Evolutionary conservation across 2,113 vertebrate species (phyloP), one percentile per base, ranked within the genome.

Genomic region (Etheostoma cragini): DNA sequence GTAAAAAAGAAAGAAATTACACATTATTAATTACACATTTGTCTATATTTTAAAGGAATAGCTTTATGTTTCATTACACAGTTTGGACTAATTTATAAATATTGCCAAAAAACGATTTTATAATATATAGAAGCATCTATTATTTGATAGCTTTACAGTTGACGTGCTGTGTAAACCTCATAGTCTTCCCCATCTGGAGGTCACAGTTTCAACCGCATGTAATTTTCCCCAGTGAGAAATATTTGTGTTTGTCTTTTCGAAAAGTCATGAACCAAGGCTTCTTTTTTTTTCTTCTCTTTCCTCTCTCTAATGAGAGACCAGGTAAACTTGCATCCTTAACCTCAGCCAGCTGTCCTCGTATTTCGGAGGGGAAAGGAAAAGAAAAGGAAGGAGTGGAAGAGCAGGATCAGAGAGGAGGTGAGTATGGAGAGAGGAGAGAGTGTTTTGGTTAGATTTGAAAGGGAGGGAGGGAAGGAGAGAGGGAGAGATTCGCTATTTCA

Each of bases 401-500:
- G 52, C 62, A 38, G 46, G 30, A 85, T 78, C 71, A 84, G 71
- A 79, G 67, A 82, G 26, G 24, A 68, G 57, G 77, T 76, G 75
- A 80, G 63, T 4, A 5, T 22, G 72, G 30, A 78, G 60, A 68
- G 64, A 64, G 30, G 62, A 73, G 24, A 75, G 67, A 67, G 62
- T 77, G 67, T 53, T 80, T 76, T 3, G 22, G 66, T 81, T 73
- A 66, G 63, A 83, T 68, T 42, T 26, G 47, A 68, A 46, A 67
- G 72, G 65, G 49, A 65, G 22, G 42, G 12, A 21, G 61, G 26
- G 79, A 62, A 56, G 24, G 56, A 45, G 67, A 72, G 87, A 47
- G 67, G 53, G 73, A 70, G 78, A 83, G 83, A 87, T 88, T 83
- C 78, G 84, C 85, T 90, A 86, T 88, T 88, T 89, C 82, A 81